Percentiles rank a stretch among this genome's conserved stretches.
These are phyloP conservation scores for Muntiacus muntjak DNA, from an alignment of 2,113 vertebrate genomes.

Conservation along the genomic window DNA sequence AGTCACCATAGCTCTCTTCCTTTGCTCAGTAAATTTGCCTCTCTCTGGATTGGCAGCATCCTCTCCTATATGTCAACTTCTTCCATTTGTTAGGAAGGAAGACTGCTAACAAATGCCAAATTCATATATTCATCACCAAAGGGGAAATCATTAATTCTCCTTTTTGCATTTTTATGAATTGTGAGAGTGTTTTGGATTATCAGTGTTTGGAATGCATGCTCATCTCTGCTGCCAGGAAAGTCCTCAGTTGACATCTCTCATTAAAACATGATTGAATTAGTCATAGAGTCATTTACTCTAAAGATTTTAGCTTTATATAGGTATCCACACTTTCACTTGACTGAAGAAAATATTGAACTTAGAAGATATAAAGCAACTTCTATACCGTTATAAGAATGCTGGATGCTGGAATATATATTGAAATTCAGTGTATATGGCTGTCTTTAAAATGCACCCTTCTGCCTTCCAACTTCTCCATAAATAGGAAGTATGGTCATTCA, in stretches of 20 bases:
- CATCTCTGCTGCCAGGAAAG: background rate
- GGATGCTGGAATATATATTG: background rate
- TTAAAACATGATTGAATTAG: background rate
- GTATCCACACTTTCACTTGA: background rate
- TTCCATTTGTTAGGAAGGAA: background rate
- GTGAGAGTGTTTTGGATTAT: background rate
- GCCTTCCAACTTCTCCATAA: background rate
- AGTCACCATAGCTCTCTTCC: accelerated
- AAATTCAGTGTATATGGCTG: background rate
- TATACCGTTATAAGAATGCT: background rate
- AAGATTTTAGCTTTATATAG: background rate
- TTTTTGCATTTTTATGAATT: background rate
- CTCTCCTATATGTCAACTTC: background rate
- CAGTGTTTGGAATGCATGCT: background rate
- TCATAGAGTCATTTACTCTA: background rate
- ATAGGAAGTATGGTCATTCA: background rate
- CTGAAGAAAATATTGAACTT: background rate
- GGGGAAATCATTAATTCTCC: background rate
- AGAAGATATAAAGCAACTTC: background rate
- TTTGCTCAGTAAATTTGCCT: background rate
- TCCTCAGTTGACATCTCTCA: background rate
- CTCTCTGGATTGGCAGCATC: background rate
- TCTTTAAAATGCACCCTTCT: background rate
- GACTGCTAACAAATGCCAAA: background rate
- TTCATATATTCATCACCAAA: background rate